phyloP scores from a whole-genome alignment of 1,140 invertebrate species.

The Drepana arcuata region DNA sequence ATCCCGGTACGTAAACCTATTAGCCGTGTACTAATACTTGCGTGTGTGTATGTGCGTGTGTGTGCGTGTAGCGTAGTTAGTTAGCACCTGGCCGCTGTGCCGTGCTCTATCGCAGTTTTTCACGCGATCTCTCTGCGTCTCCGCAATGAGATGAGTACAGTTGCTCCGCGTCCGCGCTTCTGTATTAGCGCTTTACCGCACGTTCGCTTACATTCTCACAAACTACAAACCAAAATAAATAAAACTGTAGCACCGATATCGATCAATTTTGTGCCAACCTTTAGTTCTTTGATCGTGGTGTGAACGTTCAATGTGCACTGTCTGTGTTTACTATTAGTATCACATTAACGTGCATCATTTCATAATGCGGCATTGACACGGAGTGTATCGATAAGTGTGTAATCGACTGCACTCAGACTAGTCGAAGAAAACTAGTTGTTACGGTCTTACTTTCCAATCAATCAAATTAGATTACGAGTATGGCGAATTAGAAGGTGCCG shows the following conservation, averaged over 20 bases:
- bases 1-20: too few species aligned
- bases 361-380: too few species aligned
- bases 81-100: constrained; percentile 17
- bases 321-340: too few species aligned
- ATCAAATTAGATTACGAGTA: constrained; percentile 9
- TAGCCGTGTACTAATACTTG: constrained; percentile 5
- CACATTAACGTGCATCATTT: too few species aligned
- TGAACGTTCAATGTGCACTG: too few species aligned
- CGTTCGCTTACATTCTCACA: too few species aligned
- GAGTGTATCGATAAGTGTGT: too few species aligned
- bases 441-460: constrained; percentile 9
- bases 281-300: too few species aligned
- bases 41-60: constrained; percentile 11
- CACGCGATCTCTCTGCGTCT: constrained; percentile 65
- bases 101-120: constrained; percentile 54
- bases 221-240: too few species aligned
- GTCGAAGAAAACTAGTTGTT: constrained; percentile 11
- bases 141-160: constrained; percentile 62
- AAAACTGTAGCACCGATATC: too few species aligned
- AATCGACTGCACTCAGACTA: too few species aligned
- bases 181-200: constrained; percentile 28
- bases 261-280: too few species aligned
- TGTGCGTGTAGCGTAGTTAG: constrained; percentile 21
- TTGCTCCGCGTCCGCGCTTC: constrained; percentile 42
- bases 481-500: constrained; percentile 9